Evolutionary conservation across 2,113 vertebrate species (phyloP).

Genomic region (Haemorhous mexicanus): DNA sequence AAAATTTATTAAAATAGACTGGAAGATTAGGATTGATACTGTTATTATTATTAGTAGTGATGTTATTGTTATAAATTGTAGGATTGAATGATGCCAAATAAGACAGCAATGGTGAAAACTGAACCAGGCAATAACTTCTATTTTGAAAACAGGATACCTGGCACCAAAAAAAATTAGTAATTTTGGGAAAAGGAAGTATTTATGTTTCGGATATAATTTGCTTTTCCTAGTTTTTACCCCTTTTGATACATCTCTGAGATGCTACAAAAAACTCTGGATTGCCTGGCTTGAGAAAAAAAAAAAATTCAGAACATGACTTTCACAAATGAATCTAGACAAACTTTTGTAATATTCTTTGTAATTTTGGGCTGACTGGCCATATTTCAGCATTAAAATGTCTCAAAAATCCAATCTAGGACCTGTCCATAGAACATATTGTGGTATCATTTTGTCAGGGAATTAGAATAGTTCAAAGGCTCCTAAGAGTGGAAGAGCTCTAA

Average conservation of each 20-base stretch:
- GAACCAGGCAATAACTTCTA: neutral
- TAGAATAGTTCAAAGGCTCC: neutral
- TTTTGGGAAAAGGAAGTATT: neutral
- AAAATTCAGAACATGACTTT: neutral
- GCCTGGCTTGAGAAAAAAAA: neutral
- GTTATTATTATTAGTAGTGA: neutral
- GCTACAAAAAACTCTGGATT: neutral
- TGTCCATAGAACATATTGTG: neutral
- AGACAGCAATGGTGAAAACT: neutral
- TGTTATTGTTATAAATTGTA: neutral
- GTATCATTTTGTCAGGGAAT: neutral
- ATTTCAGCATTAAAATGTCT: neutral
- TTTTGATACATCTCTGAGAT: neutral
- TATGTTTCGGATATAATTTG: neutral
- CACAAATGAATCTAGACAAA: neutral
- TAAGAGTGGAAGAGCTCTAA: neutral
- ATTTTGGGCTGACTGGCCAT: neutral
- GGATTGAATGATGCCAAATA: neutral
- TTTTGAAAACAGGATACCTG: neutral
- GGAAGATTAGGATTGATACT: neutral
- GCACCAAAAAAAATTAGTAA: neutral
- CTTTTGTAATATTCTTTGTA: neutral
- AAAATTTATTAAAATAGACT: neutral
- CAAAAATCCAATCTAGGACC: neutral
- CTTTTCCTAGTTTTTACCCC: neutral